Percentiles rank a stretch among this genome's conserved stretches.
Evolutionary conservation across 2,888 invertebrate genomes (phyloP).

Genomic region (Paralinhomoeus sp.): DNA sequence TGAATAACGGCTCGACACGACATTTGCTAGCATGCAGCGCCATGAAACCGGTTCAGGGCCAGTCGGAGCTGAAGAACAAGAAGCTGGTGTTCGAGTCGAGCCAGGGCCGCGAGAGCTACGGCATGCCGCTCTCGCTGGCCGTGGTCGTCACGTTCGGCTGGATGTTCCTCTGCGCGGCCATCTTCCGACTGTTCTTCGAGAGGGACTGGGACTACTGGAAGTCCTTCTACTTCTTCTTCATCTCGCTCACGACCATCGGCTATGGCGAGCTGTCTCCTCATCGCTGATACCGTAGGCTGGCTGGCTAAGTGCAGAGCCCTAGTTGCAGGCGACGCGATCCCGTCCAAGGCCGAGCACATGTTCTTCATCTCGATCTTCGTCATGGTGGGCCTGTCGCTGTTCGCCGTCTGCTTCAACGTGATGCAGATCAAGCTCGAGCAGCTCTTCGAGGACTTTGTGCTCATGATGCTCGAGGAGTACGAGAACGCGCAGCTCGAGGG

Average conservation of each 20-base stretch:
- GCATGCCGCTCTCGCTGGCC: slow-evolving; percentile 19
- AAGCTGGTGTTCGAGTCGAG: slow-evolving; percentile 6
- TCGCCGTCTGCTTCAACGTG: slow-evolving; percentile 18
- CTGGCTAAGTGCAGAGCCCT: too few species aligned
- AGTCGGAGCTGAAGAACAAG: neutral
- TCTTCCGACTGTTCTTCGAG: slow-evolving; percentile 18
- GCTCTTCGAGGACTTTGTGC: slow-evolving; percentile 11
- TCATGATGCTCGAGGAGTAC: slow-evolving; percentile 22
- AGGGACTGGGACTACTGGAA: slow-evolving; percentile 25
- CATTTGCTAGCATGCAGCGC: too few species aligned
- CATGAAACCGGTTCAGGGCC: too few species aligned
- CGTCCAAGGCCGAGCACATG: slow-evolving; percentile 22
- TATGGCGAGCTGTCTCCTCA: too few species aligned
- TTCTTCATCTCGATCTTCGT: slow-evolving; percentile 21
- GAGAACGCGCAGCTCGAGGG: neutral
- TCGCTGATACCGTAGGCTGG: too few species aligned
- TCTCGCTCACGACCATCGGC: too few species aligned
- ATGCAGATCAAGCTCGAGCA: slow-evolving; percentile 9
- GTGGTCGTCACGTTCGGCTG: slow-evolving; percentile 19
- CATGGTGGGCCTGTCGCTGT: slow-evolving; percentile 20
- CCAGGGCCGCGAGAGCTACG: neutral
- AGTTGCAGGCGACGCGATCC: slow-evolving; percentile 21
- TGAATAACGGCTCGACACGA: too few species aligned
- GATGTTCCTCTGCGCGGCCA: slow-evolving; percentile 24
- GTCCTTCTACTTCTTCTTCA: too few species aligned